These are phyloP conservation scores for Catharus fuscescens DNA, from an alignment of 2,113 vertebrate genomes.

Conservation along the genomic window DNA sequence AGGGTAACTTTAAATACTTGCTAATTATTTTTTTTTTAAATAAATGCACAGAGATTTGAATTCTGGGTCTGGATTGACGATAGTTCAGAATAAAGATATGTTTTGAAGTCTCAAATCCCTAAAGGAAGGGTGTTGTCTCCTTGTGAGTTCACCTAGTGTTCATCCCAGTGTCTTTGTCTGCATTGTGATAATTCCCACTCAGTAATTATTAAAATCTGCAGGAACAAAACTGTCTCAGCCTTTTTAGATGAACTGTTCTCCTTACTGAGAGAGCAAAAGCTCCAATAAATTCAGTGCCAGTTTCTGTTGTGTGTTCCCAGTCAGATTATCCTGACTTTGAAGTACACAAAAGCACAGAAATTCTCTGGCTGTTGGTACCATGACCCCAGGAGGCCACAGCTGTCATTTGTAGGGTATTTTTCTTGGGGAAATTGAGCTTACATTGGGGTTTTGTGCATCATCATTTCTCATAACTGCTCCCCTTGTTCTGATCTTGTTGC, in stretches of 20 bases:
- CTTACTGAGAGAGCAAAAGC: neutral
- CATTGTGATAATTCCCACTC: neutral
- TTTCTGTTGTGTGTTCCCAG: neutral
- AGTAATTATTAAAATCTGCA: neutral
- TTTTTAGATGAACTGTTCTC: neutral
- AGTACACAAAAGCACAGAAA: neutral
- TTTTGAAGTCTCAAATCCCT: neutral
- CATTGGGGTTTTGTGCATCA: neutral
- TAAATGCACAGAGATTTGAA: neutral
- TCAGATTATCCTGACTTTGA: neutral
- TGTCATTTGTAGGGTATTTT: neutral
- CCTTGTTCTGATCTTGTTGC: neutral
- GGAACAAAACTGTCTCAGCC: neutral
- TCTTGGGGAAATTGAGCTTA: neutral
- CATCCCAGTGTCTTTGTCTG: neutral
- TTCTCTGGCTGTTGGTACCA: neutral
- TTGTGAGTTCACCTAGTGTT: neutral
- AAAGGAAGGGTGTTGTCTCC: neutral
- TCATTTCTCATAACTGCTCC: neutral
- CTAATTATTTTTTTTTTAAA: neutral
- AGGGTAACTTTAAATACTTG: neutral
- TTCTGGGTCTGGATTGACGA: neutral
- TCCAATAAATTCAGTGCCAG: neutral
- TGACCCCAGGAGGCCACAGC: neutral
- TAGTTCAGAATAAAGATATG: neutral